Conservation (phyloP, 2,888 invertebrate species). For the Tetanocera ferruginea region DNA sequence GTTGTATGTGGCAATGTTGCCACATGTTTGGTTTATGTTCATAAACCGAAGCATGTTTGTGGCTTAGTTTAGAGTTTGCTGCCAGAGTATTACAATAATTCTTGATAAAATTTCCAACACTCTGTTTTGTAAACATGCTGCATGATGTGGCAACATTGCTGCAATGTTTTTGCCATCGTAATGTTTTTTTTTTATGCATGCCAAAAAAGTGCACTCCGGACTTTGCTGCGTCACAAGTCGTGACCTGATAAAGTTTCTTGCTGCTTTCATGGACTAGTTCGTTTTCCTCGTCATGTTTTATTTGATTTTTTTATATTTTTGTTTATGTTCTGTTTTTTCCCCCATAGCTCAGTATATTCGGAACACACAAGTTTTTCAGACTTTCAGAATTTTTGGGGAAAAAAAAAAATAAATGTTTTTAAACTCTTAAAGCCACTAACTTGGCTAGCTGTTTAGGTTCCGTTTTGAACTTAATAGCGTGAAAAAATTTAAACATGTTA, state of each 20-base stretch:
- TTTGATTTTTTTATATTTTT: neutral
- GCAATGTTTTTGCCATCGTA: neutral
- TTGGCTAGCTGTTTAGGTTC: neutral
- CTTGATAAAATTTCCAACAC: neutral
- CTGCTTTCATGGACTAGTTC: neutral
- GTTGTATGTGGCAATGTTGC: conserved; percentile 13
- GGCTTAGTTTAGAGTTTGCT: neutral
- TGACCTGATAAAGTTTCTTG: conserved; percentile 42
- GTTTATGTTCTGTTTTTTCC: neutral
- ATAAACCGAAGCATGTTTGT: no score
- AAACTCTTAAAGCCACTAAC: neutral
- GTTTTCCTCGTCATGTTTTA: conserved; percentile 21
- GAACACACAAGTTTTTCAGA: conserved; percentile 18
- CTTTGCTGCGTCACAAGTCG: conserved; percentile 36
- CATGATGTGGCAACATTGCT: neutral
- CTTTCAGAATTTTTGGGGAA: neutral
- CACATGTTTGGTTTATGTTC: neutral
- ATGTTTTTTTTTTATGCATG: neutral
- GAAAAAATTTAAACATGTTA: neutral
- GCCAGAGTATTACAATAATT: neutral
- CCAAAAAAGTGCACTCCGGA: conserved; percentile 21
- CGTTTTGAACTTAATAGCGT: neutral
- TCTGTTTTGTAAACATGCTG: neutral
- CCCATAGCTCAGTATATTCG: neutral
- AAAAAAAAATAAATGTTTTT: neutral